Base-by-base conservation (phyloP, 2,888 invertebrate genomes). In the Nemotelus nigrinus region DNA sequence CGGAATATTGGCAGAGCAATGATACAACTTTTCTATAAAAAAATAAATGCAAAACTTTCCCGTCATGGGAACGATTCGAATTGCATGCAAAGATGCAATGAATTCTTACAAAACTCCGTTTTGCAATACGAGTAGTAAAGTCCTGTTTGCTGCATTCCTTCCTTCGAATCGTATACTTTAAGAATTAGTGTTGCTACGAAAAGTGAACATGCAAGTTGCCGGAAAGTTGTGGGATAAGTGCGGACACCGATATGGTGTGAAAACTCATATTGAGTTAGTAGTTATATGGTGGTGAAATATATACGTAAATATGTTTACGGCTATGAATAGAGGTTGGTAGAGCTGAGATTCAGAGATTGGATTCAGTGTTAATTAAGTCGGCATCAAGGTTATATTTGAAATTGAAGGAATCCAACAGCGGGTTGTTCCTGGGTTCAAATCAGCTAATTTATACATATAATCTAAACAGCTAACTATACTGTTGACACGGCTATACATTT, bases 21-120 rank as follows among this genome's bases (percentile, higher is more conserved):
- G 65, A 10, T 70, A 43, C 41, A 70, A 70, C 70, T 70, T 70
- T 70, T 10, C 55, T 55, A 55, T 47, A 44, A 70, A 70, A 70
- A 55, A 44, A 2, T 41, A 50, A 70, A 70, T 55, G 53, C 55
- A 41, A 55, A 8, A 39, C 48, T 67, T 25, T 47, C 55, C 3
- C 47, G 41, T 55, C n/a, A 3, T 4, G 10, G 25, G 57, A 25
- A 53, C 43, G 53, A 53, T 7, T 55, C 45, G 41, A 55, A 53
- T 70, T 70, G 70, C 70, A 70, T 70, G 70, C 43, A 53, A 70
- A 70, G 55, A 43, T 70, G 70, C 70, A 70, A 70, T 70, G 70
- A 70, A 70, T 70, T 47, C 55, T 6, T 39, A 10, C 39, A 63
- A 7, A 43, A 63, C 39, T 41, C 41, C 63, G 39, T 43, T 43